phyloP scores from a whole-genome alignment of 2,888 invertebrate genomes.

The Parnassius apollo region DNA sequence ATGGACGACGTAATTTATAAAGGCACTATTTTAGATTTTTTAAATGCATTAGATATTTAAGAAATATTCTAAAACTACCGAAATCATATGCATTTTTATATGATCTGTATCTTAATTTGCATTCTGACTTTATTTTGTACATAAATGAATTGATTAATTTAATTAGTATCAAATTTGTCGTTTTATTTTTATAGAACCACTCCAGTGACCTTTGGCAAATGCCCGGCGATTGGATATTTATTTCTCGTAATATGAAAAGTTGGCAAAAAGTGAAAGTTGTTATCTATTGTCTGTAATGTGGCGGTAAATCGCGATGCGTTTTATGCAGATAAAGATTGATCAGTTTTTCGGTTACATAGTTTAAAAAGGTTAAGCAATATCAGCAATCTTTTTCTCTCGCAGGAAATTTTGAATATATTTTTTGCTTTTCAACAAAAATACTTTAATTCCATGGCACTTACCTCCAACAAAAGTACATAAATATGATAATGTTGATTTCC shows the following conservation, averaged over 20 bases:
- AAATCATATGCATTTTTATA: constrained; percentile 24
- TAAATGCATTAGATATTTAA: too few species aligned
- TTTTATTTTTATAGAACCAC: constrained; percentile 50
- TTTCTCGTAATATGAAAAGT: constrained; percentile 36
- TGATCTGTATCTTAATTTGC: constrained; percentile 34
- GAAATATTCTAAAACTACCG: too few species aligned
- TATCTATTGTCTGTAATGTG: constrained; percentile 18
- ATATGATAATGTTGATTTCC: too few species aligned
- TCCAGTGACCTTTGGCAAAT: constrained; percentile 44
- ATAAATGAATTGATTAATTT: constrained; percentile 30
- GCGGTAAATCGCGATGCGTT: constrained; percentile 16
- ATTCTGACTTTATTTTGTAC: constrained; percentile 32
- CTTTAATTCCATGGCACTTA: too few species aligned
- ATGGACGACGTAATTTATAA: too few species aligned
- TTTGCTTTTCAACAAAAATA: too few species aligned
- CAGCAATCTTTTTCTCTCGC: too few species aligned
- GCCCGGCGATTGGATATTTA: constrained; percentile 20
- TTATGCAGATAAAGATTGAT: not conserved
- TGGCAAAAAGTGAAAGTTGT: constrained; percentile 30
- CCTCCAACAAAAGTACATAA: too few species aligned
- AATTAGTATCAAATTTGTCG: constrained; percentile 30
- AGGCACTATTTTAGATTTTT: too few species aligned
- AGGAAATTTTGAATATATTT: too few species aligned
- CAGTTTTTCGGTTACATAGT: too few species aligned
- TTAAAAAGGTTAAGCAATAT: too few species aligned